Percentiles rank a stretch among this genome's conserved stretches.
phyloP scores from a whole-genome alignment of 2,113 vertebrate species.

The Octodon degus region DNA sequence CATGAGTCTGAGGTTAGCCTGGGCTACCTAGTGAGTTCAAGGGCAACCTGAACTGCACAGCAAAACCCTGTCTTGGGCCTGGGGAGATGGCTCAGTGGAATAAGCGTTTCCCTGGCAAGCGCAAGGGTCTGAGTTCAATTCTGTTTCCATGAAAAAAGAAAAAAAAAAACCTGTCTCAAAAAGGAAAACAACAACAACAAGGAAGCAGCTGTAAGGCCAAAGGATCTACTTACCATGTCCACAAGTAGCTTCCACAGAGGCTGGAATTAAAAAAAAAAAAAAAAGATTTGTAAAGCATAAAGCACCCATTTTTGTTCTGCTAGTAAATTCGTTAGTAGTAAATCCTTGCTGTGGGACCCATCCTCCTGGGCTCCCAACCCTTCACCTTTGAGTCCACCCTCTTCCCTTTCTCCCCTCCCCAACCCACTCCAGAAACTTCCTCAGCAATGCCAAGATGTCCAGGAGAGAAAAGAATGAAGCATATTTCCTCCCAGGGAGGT shows the following conservation, averaged over 20 bases:
- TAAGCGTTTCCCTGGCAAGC: too few relatives aligned
- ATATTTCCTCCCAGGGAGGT: background rate
- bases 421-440: background rate
- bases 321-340: background rate
- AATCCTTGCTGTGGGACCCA: background rate
- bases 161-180: background rate
- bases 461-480: background rate
- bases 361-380: background rate
- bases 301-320: background rate
- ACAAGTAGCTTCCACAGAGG: constrained; percentile 91
- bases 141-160: too few relatives aligned
- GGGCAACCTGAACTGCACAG: background rate
- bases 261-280: constrained; percentile 78
- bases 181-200: background rate
- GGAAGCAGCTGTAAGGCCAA: background rate
- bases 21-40: too few relatives aligned
- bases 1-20: background rate
- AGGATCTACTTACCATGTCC: constrained; percentile 87
- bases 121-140: too few relatives aligned
- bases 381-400: background rate
- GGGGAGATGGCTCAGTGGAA: too few relatives aligned
- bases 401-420: background rate
- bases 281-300: constrained; percentile 4
- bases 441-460: background rate
- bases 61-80: background rate